Conservation (phyloP, 2,113 vertebrate species). For the Blennius ocellaris region DNA sequence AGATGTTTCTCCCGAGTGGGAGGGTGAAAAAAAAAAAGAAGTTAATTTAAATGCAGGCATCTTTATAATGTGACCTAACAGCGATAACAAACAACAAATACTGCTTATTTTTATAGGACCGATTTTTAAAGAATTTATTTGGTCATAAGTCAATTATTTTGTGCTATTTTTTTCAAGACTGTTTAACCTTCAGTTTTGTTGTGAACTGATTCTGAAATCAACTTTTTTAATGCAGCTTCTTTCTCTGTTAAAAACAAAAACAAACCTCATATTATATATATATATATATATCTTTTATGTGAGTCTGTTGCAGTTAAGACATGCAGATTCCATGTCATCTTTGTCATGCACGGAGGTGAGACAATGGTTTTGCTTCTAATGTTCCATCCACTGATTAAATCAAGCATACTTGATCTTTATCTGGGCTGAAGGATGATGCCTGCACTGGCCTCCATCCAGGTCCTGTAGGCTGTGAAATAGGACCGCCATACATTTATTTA, state of each 20-base stretch:
- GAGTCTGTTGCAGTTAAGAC: slow-evolving; percentile 21
- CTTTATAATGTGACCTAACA: slow-evolving; percentile 53
- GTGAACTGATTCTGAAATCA: background rate
- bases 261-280: background rate
- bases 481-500: slow-evolving; percentile 28
- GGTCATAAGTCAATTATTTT: slow-evolving; percentile 26
- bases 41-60: slow-evolving; percentile 58
- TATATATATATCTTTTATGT: too few species aligned
- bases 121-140: slow-evolving; percentile 39
- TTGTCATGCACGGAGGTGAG: slow-evolving; percentile 46
- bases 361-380: slow-evolving; percentile 64
- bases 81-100: slow-evolving; percentile 49
- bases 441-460: slow-evolving; percentile 60
- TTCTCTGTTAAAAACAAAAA: slow-evolving; percentile 1
- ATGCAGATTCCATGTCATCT: slow-evolving; percentile 48
- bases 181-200: slow-evolving; percentile 19
- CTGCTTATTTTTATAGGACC: slow-evolving; percentile 42
- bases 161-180: background rate
- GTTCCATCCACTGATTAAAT: slow-evolving; percentile 67
- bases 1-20: slow-evolving; percentile 53
- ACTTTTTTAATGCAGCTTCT: slow-evolving; percentile 14
- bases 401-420: slow-evolving; percentile 74
- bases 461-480: slow-evolving; percentile 51
- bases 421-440: slow-evolving; percentile 69
- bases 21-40: slow-evolving; percentile 21